Percentiles rank a stretch among this genome's conserved stretches.
Evolutionary conservation across 2,797 vertebrate species (phyloP).

Genomic region (Macropodus opercularis): DNA sequence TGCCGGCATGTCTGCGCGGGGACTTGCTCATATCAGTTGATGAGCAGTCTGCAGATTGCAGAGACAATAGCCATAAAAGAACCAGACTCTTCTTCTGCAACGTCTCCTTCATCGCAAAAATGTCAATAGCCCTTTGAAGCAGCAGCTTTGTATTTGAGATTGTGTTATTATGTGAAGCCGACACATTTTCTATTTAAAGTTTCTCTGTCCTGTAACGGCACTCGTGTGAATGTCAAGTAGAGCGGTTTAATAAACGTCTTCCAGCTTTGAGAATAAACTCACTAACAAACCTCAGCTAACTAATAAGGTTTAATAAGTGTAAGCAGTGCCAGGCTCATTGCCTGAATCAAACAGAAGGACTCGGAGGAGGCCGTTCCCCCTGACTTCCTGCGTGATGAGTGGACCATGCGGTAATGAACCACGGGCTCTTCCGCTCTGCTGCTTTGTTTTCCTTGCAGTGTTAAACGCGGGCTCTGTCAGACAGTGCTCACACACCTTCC

Average conservation of each 20-base stretch:
- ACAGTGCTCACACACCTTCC: slow-evolving; percentile 42
- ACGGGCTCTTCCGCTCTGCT: slow-evolving; percentile 52
- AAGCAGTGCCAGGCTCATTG: slow-evolving; percentile 29
- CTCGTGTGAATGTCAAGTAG: slow-evolving; percentile 20
- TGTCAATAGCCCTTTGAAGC: slow-evolving; percentile 24
- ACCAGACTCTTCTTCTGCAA: slow-evolving; percentile 19
- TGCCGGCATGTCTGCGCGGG: slow-evolving; percentile 16
- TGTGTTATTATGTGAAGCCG: slow-evolving; percentile 8
- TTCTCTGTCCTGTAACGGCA: not conserved
- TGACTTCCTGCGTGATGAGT: slow-evolving; percentile 57
- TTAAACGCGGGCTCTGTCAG: slow-evolving; percentile 37
- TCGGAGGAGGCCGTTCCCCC: slow-evolving; percentile 44
- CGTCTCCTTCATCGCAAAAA: slow-evolving; percentile 20
- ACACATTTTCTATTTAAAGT: not conserved
- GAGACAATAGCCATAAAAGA: slow-evolving; percentile 15
- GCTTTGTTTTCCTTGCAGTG: slow-evolving; percentile 63
- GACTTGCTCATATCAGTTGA: slow-evolving; percentile 35
- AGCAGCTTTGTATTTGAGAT: slow-evolving; percentile 14
- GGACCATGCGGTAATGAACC: slow-evolving; percentile 63
- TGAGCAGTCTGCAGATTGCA: slow-evolving; percentile 29
- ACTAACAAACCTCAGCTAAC: slow-evolving; percentile 20
- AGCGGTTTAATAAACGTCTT: slow-evolving; percentile 33
- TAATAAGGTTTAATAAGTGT: slow-evolving; percentile 46
- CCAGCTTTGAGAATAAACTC: slow-evolving; percentile 32
- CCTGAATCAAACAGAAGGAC: slow-evolving; percentile 42